phyloP scores from a whole-genome alignment of 2,888 invertebrate genomes.

The Anodontia alba region DNA sequence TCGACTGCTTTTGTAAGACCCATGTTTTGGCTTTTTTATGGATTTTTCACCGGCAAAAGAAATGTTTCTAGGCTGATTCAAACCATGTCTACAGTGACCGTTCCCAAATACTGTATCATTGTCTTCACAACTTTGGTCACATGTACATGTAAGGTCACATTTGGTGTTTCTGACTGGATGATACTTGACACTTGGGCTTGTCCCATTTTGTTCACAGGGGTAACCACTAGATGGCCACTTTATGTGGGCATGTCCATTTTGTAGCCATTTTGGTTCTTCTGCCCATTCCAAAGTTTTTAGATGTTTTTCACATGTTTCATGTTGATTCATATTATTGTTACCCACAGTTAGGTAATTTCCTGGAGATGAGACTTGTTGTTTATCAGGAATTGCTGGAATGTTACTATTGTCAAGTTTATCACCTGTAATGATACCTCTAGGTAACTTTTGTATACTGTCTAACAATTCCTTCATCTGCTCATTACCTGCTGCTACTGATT shows the following conservation, averaged over 20 bases:
- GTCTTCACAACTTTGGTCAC: background rate
- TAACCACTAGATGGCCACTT: background rate
- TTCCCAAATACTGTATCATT: background rate
- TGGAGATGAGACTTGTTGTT: background rate
- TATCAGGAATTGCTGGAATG: background rate
- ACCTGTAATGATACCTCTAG: background rate
- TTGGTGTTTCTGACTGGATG: background rate
- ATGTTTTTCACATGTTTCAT: background rate
- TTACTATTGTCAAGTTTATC: slow-evolving; percentile 4
- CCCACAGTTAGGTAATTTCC: background rate
- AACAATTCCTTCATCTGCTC: background rate
- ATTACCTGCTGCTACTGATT: background rate
- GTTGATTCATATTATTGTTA: background rate
- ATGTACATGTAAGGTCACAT: background rate
- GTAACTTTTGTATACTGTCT: background rate
- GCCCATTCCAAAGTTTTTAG: background rate
- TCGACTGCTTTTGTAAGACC: background rate
- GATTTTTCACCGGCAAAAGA: background rate
- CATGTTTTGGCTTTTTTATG: background rate
- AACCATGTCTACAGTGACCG: background rate
- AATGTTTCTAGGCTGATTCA: background rate
- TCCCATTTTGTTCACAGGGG: background rate
- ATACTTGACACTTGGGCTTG: background rate
- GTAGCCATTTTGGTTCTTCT: background rate
- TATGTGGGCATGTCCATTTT: background rate